phyloP scores from a whole-genome alignment of 2,888 invertebrate genomes.

The Molorchus minor region DNA sequence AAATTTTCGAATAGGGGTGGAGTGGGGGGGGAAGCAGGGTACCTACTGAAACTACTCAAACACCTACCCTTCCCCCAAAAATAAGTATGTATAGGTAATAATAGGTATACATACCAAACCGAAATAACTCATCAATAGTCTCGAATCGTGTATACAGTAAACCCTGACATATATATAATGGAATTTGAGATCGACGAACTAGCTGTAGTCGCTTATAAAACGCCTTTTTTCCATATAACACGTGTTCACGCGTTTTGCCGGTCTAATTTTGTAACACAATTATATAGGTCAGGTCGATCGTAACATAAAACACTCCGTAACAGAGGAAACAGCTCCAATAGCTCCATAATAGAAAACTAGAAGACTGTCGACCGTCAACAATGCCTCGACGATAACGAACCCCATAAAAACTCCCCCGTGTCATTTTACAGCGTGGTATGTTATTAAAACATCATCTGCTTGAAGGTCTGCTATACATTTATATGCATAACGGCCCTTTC shows the following conservation, averaged over 20 bases:
- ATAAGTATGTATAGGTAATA: too few species aligned
- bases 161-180: too few species aligned
- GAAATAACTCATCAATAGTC: too few species aligned
- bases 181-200: slow-evolving; percentile 12
- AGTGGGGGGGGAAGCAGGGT: too few species aligned
- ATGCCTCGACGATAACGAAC: background rate
- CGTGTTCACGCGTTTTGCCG: slow-evolving; percentile 9
- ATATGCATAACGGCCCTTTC: too few species aligned
- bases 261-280: background rate
- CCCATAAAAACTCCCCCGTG: background rate
- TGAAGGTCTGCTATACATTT: too few species aligned
- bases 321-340: background rate
- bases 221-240: background rate
- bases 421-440: background rate
- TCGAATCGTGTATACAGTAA: too few species aligned
- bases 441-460: background rate
- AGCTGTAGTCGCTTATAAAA: background rate
- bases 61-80: too few species aligned
- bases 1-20: too few species aligned
- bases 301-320: background rate
- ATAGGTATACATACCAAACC: too few species aligned
- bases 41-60: too few species aligned
- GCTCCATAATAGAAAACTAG: background rate
- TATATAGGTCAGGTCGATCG: slow-evolving; percentile 10
- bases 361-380: background rate